phyloP scores from a whole-genome alignment of 2,888 invertebrate species.

The Abrostola triplasia region DNA sequence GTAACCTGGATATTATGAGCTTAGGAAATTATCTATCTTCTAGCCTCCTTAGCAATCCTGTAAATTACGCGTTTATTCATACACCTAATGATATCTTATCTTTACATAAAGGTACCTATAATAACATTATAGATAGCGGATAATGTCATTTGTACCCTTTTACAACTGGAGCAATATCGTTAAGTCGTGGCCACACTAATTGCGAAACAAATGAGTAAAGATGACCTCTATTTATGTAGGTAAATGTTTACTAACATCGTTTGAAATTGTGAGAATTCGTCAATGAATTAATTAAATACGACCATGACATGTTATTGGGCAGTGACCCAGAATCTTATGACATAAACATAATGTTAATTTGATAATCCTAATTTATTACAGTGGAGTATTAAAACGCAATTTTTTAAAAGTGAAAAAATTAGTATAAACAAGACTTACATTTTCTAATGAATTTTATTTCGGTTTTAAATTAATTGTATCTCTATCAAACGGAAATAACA shows the following conservation, averaged over 20 bases:
- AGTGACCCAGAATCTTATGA: constrained; percentile 18
- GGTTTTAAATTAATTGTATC: neutral
- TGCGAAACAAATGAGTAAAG: constrained; percentile 23
- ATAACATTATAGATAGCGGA: constrained; percentile 15
- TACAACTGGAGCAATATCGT: constrained; percentile 21
- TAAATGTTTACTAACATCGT: constrained; percentile 33
- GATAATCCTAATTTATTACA: neutral
- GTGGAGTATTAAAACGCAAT: neutral
- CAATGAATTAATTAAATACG: constrained; percentile 45
- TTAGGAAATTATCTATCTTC: neutral
- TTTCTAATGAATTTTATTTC: no score
- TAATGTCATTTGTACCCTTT: constrained; percentile 8
- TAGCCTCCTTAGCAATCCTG: constrained; percentile 24
- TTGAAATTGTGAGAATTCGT: constrained; percentile 28
- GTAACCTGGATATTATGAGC: constrained; percentile 28
- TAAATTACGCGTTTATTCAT: constrained; percentile 23
- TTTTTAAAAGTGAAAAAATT: neutral
- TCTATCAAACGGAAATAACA: constrained; percentile 24
- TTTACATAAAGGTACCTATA: constrained; percentile 31
- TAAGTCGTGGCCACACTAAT: constrained; percentile 28
- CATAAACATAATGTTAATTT: neutral
- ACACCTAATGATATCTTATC: constrained; percentile 36
- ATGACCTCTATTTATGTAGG: constrained; percentile 21
- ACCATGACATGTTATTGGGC: constrained; percentile 37
- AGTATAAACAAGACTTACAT: no score